Percentiles rank a stretch among this genome's conserved stretches.
Conservation (phyloP, 2,888 invertebrate species). For the Hydraecia micacea region DNA sequence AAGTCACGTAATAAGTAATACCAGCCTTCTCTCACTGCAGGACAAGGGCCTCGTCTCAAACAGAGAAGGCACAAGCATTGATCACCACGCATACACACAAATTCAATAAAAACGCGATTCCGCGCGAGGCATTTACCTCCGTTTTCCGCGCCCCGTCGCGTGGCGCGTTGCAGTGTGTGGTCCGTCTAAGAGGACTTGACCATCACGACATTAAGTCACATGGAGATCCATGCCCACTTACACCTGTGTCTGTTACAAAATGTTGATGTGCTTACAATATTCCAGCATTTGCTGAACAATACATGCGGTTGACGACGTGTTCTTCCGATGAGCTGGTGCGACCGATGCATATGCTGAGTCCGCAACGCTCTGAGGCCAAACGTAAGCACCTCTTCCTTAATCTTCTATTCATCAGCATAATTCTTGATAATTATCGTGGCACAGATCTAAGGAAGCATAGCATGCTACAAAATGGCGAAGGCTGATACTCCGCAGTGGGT, state of each 20-base stretch:
- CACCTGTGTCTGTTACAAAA: neutral
- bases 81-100: neutral
- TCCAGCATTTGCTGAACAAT: conserved; percentile 71
- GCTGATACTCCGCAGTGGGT: no score
- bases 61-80: neutral
- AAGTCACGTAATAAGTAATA: neutral
- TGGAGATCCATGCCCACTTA: neutral
- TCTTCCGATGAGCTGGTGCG: conserved; percentile 74
- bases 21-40: neutral
- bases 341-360: conserved; percentile 43
- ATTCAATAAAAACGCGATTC: no score
- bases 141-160: no score
- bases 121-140: no score
- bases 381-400: conserved; percentile 59
- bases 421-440: neutral
- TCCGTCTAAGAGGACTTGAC: neutral
- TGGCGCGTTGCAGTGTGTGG: neutral
- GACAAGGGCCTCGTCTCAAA: neutral
- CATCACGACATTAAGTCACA: neutral
- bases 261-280: neutral
- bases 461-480: neutral
- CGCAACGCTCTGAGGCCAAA: conserved; percentile 61
- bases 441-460: neutral
- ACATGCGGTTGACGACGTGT: conserved; percentile 71
- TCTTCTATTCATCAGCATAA: neutral